A percentile compares a stretch with the other conserved stretches of the same genome.
Conservation (phyloP, 1,140 invertebrate genomes). For the Pomphorhynchus laevis region DNA sequence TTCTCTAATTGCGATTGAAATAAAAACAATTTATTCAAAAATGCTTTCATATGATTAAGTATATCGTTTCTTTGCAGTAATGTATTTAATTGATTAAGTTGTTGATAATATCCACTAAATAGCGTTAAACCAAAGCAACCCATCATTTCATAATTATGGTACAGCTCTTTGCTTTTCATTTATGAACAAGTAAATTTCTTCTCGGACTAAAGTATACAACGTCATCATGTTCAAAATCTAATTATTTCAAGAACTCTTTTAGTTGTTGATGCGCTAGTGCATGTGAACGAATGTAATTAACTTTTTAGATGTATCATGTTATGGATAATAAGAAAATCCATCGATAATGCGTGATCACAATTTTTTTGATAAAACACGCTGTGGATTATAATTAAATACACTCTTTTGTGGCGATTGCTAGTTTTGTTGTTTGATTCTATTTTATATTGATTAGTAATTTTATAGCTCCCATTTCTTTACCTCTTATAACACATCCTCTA, state of each 20-base stretch:
- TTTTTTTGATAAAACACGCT: not conserved
- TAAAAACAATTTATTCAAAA: no score
- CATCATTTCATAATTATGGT: not conserved
- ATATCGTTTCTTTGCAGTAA: no score
- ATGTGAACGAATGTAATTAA: conserved; percentile 2
- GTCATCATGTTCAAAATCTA: not conserved
- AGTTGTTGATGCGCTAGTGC: not conserved
- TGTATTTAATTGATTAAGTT: no score
- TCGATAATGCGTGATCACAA: no score
- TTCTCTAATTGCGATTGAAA: not conserved
- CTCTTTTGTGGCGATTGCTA: no score
- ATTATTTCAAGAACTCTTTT: conserved; percentile 1
- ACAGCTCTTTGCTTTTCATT: conserved; percentile 1
- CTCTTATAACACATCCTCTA: not conserved
- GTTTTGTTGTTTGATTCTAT: not conserved
- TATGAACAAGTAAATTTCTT: conserved; percentile 1
- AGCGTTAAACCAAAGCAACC: not conserved
- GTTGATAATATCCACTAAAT: not conserved
- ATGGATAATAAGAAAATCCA: not conserved
- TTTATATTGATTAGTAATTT: conserved; percentile 1
- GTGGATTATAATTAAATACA: not conserved
- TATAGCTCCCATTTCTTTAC: not conserved
- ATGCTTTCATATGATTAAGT: no score
- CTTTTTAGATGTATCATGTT: not conserved
- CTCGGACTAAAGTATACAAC: not conserved